Conservation (phyloP, 2,888 invertebrate species). For the Lithophane leautieri region DNA sequence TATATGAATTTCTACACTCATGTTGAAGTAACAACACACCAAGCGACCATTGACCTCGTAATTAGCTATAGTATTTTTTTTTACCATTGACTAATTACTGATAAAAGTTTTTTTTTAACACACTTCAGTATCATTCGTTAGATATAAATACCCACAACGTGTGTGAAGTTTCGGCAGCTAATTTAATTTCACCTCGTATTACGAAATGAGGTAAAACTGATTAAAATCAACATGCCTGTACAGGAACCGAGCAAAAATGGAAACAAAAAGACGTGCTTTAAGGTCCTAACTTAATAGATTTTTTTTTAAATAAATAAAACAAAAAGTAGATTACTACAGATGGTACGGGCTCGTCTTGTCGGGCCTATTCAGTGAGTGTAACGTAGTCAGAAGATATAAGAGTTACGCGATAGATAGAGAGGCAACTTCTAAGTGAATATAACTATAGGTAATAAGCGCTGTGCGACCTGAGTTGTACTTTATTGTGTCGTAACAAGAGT, state of each 20-base stretch:
- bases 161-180: neutral
- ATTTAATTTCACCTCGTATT: neutral
- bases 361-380: no score
- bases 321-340: neutral
- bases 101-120: neutral
- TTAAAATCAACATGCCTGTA: conserved; percentile 37
- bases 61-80: neutral
- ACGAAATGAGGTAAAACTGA: neutral
- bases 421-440: no score
- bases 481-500: no score
- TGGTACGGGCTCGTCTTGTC: no score
- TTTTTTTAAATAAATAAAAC: neutral
- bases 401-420: no score
- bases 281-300: neutral
- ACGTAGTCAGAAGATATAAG: no score
- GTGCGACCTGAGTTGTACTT: no score
- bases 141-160: neutral
- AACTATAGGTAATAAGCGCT: no score
- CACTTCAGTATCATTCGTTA: neutral
- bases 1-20: neutral
- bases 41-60: neutral
- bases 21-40: neutral
- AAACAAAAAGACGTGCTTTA: conserved; percentile 11
- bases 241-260: conserved; percentile 15
- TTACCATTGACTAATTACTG: neutral